A percentile compares a stretch with the other conserved stretches of the same genome.
These are phyloP conservation scores for Epinephelus coioides DNA, from an alignment of 2,797 vertebrate species.

Conservation along the genomic window DNA sequence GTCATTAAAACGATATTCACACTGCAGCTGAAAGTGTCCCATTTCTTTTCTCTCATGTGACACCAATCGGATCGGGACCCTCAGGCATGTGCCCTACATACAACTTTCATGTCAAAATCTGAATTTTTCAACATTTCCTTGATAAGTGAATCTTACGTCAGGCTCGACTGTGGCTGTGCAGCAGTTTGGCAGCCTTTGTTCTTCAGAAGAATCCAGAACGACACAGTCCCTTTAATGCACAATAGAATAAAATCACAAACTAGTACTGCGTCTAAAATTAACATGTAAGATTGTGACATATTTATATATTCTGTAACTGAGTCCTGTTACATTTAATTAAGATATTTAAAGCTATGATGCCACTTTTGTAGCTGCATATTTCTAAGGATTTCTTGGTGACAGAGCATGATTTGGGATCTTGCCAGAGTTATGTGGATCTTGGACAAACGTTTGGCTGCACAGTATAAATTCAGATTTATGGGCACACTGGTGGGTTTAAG, in stretches of 20 bases:
- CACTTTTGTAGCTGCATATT: background rate
- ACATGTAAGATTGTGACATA: too few species aligned
- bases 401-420: background rate
- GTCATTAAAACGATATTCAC: conserved; percentile 3
- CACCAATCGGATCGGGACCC: conserved; percentile 48
- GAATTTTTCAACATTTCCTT: conserved; percentile 30
- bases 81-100: conserved; percentile 65
- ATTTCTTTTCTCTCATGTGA: conserved; percentile 49
- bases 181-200: conserved; percentile 4
- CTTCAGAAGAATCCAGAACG: background rate
- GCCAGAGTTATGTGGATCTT: background rate
- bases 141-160: conserved; percentile 3
- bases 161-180: background rate
- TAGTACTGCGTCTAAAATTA: background rate
- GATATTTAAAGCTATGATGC: background rate
- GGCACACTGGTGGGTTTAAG: background rate
- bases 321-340: background rate
- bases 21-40: conserved; percentile 40
- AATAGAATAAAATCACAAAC: background rate
- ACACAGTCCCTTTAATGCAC: background rate
- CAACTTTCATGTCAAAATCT: conserved; percentile 50
- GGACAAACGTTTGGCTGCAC: background rate
- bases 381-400: background rate
- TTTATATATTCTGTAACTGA: background rate
- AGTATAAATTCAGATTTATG: too few species aligned